These are phyloP conservation scores for Amblyopsis hoosieri DNA, from an alignment of 2,797 vertebrate species.

Conservation along the genomic window DNA sequence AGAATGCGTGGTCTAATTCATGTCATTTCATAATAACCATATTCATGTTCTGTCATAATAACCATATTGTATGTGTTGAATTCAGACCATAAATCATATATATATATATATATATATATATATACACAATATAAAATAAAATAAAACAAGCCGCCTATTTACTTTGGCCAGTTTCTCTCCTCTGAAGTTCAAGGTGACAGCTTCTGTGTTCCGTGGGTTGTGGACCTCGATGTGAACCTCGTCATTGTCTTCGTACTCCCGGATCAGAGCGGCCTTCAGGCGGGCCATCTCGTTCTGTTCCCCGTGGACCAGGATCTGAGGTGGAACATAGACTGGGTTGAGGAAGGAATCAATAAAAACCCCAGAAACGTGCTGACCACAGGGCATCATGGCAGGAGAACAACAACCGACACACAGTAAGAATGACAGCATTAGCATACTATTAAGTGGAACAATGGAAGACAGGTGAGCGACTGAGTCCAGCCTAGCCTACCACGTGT, in stretches of 20 bases:
- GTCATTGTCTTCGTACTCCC: conserved; percentile 95
- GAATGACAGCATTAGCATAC: neutral
- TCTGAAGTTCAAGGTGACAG: conserved; percentile 94
- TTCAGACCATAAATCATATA: too few relatives aligned
- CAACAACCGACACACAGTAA: too few relatives aligned
- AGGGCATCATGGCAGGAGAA: neutral
- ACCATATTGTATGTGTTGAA: too few relatives aligned
- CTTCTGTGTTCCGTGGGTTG: conserved; percentile 95
- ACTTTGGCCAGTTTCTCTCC: conserved; percentile 98
- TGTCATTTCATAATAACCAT: too few relatives aligned
- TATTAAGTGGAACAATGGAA: neutral
- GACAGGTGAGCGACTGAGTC: neutral
- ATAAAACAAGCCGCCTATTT: conserved; percentile 10
- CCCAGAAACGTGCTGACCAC: neutral
- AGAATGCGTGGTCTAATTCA: too few relatives aligned
- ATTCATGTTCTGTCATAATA: too few relatives aligned
- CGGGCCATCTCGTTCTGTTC: conserved; percentile 98
- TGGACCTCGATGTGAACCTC: conserved; percentile 95
- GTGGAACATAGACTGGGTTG: neutral
- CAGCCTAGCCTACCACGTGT: conserved; percentile 84
- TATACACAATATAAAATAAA: too few relatives aligned
- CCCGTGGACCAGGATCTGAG: conserved; percentile 92
- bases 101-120: too few relatives aligned
- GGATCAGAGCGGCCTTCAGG: conserved; percentile 90
- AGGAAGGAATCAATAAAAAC: neutral